Percentiles rank a stretch among this genome's conserved stretches.
Evolutionary conservation across 2,888 invertebrate genomes (phyloP).

Genomic region (Polydrusus tereticollis): DNA sequence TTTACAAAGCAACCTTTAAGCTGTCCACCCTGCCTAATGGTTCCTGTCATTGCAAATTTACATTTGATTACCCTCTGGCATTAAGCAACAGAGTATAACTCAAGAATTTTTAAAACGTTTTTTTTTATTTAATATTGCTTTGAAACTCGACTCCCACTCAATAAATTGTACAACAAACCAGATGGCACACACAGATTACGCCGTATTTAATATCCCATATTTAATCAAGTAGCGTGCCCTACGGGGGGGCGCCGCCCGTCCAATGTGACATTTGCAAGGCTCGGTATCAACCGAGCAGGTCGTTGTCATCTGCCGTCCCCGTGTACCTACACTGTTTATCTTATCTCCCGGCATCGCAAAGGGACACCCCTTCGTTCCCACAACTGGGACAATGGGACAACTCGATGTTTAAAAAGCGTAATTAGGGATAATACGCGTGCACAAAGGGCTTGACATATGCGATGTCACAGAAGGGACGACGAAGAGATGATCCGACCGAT

Average conservation of each 20-base stretch:
- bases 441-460: constrained; percentile 64
- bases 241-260: constrained; percentile 16
- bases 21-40: too few species aligned
- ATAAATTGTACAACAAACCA: constrained; percentile 43
- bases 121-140: too few species aligned
- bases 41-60: too few species aligned
- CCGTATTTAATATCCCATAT: constrained; percentile 52
- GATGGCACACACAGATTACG: constrained; percentile 51
- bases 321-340: constrained; percentile 56
- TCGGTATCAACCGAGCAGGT: constrained; percentile 49
- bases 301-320: constrained; percentile 54
- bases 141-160: neutral
- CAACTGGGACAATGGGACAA: constrained; percentile 63
- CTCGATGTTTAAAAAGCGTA: constrained; percentile 66
- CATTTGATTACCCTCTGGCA: too few species aligned
- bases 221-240: constrained; percentile 47
- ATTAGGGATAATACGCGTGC: constrained; percentile 65
- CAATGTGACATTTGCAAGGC: constrained; percentile 55
- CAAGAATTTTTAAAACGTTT: too few species aligned
- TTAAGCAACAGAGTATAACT: too few species aligned
- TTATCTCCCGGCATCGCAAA: constrained; percentile 60
- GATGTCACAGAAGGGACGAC: constrained; percentile 55
- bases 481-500: constrained; percentile 11
- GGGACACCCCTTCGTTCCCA: constrained; percentile 64
- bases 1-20: too few species aligned